Evolutionary conservation across 2,113 vertebrate genomes (phyloP), one percentile per base, ranked within the genome.

Genomic region (Fregata magnificens): DNA sequence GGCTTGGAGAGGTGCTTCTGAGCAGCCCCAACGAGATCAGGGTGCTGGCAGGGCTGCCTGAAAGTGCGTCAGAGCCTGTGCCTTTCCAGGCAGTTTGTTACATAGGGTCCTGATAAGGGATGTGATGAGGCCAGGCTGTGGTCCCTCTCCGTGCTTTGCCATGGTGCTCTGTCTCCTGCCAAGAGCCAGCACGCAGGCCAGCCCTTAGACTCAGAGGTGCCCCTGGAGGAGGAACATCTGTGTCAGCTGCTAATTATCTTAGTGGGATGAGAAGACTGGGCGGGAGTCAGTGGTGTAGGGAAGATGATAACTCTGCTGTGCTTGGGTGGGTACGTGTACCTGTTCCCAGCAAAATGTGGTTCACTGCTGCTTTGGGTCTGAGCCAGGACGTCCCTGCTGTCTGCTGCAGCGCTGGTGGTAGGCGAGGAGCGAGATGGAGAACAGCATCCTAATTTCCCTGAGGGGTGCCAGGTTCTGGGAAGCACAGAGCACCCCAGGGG

Each of bases 191-290:
- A 7, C 5, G 1, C 20, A 5, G 28, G 65, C 40, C 34, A 77
- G 38, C 22, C 38, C 81, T 40, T 3, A 36, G 66, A 31, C 86
- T 91, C 25, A 2, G 92, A 91, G 87, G 90, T 93, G 88, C 52
- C 83, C 55, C 53, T 63, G 78, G 49, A 94, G 90, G 62, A 94
- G 71, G 50, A 94, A 59, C 74, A 38, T 92, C 63, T 65, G 38
- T 92, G 90, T 91, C 82, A 94, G 61, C 88, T 93, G 61, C 91
- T 95, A 28, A 94, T 92, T 96, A 84, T 67, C 70, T 44, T 92
- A 88, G 82, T 84, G 73, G n/a, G 34, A 65, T 85, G 82, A 92
- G 84, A 71, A 65, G 73, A 10, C 34, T 45, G 69, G 38, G 72
- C 5, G 1, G 66, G 32, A 52, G 79, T n/a, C 67, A 42, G 82